Base-by-base conservation (phyloP, 2,888 invertebrate genomes). In the Didymodactylos carnosus region DNA sequence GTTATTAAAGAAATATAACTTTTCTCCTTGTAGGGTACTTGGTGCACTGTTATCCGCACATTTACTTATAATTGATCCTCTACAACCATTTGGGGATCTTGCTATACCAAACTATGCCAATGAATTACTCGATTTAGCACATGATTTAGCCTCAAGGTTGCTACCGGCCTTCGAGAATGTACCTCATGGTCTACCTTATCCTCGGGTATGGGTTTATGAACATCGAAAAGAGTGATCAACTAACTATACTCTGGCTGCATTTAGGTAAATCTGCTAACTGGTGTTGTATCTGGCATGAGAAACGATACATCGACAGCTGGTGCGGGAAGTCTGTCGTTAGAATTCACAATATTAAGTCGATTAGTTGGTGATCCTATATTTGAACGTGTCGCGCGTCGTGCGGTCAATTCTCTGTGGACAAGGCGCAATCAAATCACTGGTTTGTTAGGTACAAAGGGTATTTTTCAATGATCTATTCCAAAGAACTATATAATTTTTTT, bases 251-350 rank as follows among this genome's bases (percentile, higher is more conserved):
- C 69, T 6, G 25, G 53, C 69, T 73, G 53, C 75, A 78, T 81
- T 0, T 78, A 87, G 83, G 86, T 88, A 5, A 87, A 88, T 79
- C 79, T 88, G 69, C 80, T 83, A 43, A 80, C 82, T 49, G 85
- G 86, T 14, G 85, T 87, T 5, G 86, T 86, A 2, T 78, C 79
- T 5, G 81, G 85, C 76, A 83, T 84, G 53, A 81, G 84, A 3
- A 86, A 86, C 73, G 86, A 87, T 77, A 88, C 88, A 0, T 88
- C 88, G 78, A 87, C 87, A 14, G 86, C 88, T 27, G 88, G 88
- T 51, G 88, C 87, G 39, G 88, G 88, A 1, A 86, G 87, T 13
- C 81, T 88, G 53, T 80, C 88, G 14, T 79, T 88, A 25, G 88
- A 88, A 80, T 87, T 88, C 80, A 87, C 87, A 51, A 80, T 87